Base-by-base conservation (phyloP, 64 coral and sea anemone species). In the Pocillopora verrucosa region DNA sequence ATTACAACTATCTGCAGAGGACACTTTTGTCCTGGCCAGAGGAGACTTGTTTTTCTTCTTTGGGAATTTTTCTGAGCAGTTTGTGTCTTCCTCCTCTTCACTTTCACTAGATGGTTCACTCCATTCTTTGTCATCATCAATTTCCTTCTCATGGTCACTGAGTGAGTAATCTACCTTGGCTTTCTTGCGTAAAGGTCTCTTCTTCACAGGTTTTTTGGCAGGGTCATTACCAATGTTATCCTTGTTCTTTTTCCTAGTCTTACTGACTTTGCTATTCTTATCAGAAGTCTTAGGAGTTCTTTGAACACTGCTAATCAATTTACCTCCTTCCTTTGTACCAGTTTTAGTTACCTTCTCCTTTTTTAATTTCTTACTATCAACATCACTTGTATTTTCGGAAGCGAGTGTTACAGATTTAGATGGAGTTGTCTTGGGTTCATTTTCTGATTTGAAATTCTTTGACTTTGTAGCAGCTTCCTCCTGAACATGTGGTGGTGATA, bases 81-180 rank as follows among this genome's bases (percentile, higher is more conserved):
- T 56, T 2, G 2, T 65, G 34, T 78, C 88, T 13, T 80, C 61
- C 25, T 13, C 14, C 24, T 89, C 76, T 34, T 68, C 88, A 72
- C 76, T 80, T 2, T 91, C 89, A 77, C 41, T 75, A 61, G 88
- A 82, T 61, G 73, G 41, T 5, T 25, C 76, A 58, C 35, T 82
- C 77, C 77, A 81, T 60, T 82, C 68, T n/a, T 81, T 56, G 22
- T 82, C 88, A 24, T 25, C 58, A 51, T 86, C 59, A 24, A 59
- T 86, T 56, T 34, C 90, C 17, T 36, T 36, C 19, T 68, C 81
- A 16, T 41, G 38, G 2, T 24, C 90, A 77, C 61, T 16, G 7
- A 76, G 38, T 9, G 90, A 74, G 61, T 91, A 91, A 36, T 91
- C 80, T 5, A 91, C 59, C n/a, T 77, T 86, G 61, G 77, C 77